phyloP scores from a whole-genome alignment of 2,113 vertebrate genomes.

The Crotophaga sulcirostris region DNA sequence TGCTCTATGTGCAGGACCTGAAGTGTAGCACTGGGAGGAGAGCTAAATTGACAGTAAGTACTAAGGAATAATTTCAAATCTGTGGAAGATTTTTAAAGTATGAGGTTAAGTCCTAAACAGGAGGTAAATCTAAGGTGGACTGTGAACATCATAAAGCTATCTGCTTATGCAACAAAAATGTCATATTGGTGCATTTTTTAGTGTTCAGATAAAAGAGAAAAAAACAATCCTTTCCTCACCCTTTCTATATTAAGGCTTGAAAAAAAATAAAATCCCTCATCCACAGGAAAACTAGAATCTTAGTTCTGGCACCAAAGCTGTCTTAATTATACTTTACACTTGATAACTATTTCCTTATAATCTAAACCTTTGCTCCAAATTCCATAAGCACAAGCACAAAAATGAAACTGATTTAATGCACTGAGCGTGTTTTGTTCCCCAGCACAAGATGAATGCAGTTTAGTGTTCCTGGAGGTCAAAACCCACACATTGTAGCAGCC shows the following conservation, averaged over 20 bases:
- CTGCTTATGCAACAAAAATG: neutral
- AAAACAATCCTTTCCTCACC: neutral
- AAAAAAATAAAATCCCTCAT: neutral
- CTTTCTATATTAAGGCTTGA: neutral
- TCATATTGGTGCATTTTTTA: neutral
- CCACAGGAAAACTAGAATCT: conserved; percentile 55
- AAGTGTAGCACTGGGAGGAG: neutral
- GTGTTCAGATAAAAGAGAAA: neutral
- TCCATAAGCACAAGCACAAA: conserved; percentile 56
- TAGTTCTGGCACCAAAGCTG: conserved; percentile 32
- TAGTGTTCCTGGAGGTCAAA: conserved; percentile 71
- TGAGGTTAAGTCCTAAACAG: neutral
- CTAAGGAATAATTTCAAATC: neutral
- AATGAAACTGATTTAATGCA: conserved; percentile 75
- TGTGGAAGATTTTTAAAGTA: neutral
- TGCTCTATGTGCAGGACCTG: neutral
- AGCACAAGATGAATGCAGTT: conserved; percentile 70
- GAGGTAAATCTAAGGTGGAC: neutral
- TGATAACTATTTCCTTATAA: conserved; percentile 72
- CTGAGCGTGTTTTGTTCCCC: conserved; percentile 43
- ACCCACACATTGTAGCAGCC: conserved; percentile 66
- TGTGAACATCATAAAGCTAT: neutral
- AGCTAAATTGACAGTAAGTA: neutral
- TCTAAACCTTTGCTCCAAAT: conserved; percentile 60
- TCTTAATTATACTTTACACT: conserved; percentile 67